phyloP scores from a whole-genome alignment of 2,113 vertebrate species.

The Tapirus terrestris region DNA sequence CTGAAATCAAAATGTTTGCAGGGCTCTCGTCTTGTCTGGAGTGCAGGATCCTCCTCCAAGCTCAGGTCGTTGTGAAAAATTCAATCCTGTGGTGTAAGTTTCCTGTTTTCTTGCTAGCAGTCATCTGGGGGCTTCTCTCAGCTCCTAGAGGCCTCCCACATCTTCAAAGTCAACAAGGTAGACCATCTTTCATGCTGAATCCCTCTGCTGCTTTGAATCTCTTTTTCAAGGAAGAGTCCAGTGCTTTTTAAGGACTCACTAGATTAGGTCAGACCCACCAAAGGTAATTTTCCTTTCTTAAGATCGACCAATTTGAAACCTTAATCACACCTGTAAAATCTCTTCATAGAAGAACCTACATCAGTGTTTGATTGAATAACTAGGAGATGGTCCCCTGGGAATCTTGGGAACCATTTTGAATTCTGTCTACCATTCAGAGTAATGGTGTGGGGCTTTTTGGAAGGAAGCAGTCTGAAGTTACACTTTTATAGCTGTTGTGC shows the following conservation, averaged over 20 bases:
- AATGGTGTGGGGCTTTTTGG: background rate
- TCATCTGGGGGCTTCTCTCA: background rate
- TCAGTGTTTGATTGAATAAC: background rate
- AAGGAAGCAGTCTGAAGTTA: background rate
- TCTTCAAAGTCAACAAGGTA: background rate
- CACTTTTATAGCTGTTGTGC: background rate
- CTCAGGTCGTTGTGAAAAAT: background rate
- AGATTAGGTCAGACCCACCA: background rate
- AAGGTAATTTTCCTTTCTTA: background rate
- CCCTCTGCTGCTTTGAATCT: background rate
- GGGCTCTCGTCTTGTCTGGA: background rate
- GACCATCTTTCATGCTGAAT: background rate
- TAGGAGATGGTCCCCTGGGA: background rate
- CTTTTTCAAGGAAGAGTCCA: background rate
- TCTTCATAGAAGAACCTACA: background rate
- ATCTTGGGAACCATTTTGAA: too few species aligned
- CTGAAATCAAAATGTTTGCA: background rate
- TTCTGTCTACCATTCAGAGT: background rate
- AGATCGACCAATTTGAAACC: background rate
- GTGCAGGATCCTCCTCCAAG: background rate
- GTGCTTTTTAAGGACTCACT: background rate
- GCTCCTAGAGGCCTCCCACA: too few species aligned
- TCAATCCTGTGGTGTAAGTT: too few species aligned
- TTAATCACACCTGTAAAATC: background rate
- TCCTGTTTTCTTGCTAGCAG: background rate